Conservation (phyloP, 2,113 vertebrate genomes). For the Vidua chalybeata region DNA sequence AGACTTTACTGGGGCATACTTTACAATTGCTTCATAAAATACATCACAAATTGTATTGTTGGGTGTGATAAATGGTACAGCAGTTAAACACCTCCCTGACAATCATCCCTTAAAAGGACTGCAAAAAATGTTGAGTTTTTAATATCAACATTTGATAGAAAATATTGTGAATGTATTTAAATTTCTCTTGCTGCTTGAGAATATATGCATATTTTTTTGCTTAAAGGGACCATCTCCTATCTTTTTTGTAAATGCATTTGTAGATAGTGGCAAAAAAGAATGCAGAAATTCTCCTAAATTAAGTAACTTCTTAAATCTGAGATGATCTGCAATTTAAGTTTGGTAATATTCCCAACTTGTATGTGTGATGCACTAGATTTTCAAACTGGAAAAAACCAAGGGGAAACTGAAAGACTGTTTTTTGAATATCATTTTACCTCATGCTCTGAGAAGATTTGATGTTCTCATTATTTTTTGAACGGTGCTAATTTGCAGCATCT, state of each 20-base stretch:
- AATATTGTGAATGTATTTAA: not conserved
- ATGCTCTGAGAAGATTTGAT: not conserved
- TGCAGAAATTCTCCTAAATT: not conserved
- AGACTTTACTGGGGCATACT: not conserved
- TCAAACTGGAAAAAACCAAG: not conserved
- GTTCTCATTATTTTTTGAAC: not conserved
- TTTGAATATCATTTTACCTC: slow-evolving; percentile 12
- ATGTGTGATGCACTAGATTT: not conserved
- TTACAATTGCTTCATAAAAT: not conserved
- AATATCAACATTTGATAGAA: not conserved
- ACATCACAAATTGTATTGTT: not conserved
- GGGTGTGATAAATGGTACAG: not conserved
- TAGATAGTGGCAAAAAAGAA: not conserved
- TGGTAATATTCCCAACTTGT: not conserved
- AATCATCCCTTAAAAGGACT: not conserved
- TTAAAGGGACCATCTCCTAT: not conserved
- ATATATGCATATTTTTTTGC: not conserved
- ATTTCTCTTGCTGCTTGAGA: not conserved
- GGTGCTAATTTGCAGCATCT: slow-evolving; percentile 42
- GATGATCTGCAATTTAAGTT: not conserved
- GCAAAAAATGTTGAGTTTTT: not conserved
- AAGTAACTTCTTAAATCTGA: not conserved
- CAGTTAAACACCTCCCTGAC: not conserved
- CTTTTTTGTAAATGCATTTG: not conserved
- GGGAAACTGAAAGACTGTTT: not conserved